phyloP scores from a whole-genome alignment of 1,140 invertebrate species.

The Ips nitidus region DNA sequence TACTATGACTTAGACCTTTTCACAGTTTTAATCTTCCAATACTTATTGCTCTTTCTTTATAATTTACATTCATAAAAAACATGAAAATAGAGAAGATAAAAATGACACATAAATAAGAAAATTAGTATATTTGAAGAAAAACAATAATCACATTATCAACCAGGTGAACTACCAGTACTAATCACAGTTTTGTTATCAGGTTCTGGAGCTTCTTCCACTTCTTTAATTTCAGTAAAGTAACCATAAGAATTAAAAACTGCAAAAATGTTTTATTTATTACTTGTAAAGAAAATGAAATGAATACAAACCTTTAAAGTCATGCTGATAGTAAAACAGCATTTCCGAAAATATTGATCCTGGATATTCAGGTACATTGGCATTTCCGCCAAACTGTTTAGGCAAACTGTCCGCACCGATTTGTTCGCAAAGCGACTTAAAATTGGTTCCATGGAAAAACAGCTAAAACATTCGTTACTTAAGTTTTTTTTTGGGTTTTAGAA shows the following conservation, averaged over 20 bases:
- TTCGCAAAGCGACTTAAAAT: slow-evolving; percentile 63
- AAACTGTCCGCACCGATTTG: slow-evolving; percentile 65
- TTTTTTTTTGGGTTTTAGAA: neutral
- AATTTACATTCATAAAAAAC: too few relatives aligned
- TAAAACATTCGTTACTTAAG: slow-evolving; percentile 41
- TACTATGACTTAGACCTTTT: too few relatives aligned
- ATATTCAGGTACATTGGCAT: slow-evolving; percentile 55
- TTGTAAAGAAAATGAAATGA: neutral
- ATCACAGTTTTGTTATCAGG: neutral
- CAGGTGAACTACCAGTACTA: neutral
- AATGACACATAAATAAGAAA: too few relatives aligned
- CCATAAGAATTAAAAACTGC: slow-evolving; percentile 40
- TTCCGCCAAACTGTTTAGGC: slow-evolving; percentile 71
- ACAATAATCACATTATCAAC: neutral
- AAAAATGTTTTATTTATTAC: slow-evolving; percentile 13
- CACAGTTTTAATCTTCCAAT: too few relatives aligned
- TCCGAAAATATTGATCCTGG: slow-evolving; percentile 56
- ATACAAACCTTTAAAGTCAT: slow-evolving; percentile 58
- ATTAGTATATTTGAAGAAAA: neutral
- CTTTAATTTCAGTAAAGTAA: slow-evolving; percentile 36
- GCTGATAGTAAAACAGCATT: slow-evolving; percentile 57
- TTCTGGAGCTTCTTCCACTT: slow-evolving; percentile 8
- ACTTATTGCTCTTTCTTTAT: too few relatives aligned
- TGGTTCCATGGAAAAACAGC: slow-evolving; percentile 74
- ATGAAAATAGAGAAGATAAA: too few relatives aligned